Evolutionary conservation across 2,113 vertebrate species (phyloP).

Genomic region (Aegypius monachus): DNA sequence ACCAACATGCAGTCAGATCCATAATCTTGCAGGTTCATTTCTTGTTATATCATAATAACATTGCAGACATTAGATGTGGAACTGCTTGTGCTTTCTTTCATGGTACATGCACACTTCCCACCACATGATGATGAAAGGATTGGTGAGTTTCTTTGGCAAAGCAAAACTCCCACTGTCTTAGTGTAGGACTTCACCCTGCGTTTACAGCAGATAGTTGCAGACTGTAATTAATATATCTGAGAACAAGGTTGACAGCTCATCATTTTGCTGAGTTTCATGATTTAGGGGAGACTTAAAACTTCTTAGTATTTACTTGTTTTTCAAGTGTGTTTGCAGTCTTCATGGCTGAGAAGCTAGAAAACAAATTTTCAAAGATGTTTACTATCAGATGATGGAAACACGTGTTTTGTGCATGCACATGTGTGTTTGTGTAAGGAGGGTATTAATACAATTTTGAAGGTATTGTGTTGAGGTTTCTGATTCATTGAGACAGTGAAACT

Average conservation of each 20-base stretch:
- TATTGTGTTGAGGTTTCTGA: background rate
- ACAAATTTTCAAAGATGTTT: too few species aligned
- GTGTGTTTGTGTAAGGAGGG: background rate
- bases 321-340: background rate
- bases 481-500: background rate
- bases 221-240: background rate
- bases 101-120: background rate
- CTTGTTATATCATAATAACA: background rate
- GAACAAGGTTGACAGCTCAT: background rate
- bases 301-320: background rate
- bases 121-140: background rate
- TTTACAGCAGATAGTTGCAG: background rate
- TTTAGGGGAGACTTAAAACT: background rate
- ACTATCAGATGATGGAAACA: background rate
- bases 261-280: background rate
- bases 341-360: background rate
- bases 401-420: rapidly evolving
- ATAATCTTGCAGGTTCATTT: background rate
- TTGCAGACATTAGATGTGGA: background rate
- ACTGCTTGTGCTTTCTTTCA: background rate
- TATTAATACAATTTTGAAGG: background rate
- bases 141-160: background rate
- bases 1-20: background rate
- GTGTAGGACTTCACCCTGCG: background rate
- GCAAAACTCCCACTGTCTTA: background rate